A percentile compares a stretch with the other conserved stretches of the same genome.
These are phyloP conservation scores for Peromyscus melanophrys DNA, from an alignment of 2,797 vertebrate genomes.

Conservation along the genomic window DNA sequence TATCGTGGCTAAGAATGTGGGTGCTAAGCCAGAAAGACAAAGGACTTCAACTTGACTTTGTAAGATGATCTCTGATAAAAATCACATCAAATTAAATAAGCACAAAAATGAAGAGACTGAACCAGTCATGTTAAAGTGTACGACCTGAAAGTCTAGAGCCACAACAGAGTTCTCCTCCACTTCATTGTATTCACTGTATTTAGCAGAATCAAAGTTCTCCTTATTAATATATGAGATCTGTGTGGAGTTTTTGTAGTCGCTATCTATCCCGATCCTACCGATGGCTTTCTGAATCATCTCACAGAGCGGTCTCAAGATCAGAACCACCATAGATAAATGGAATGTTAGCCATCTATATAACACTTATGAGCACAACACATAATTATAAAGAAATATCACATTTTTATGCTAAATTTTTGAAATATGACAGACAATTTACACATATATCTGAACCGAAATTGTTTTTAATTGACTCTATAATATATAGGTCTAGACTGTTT, in stretches of 20 bases:
- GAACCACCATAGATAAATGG: not conserved
- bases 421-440: not conserved
- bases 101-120: not conserved
- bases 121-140: not conserved
- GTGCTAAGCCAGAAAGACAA: not conserved
- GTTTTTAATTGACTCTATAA: slow-evolving; percentile 4
- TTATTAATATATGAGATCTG: not conserved
- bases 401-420: slow-evolving; percentile 5
- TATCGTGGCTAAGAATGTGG: not conserved
- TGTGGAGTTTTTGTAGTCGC: not conserved
- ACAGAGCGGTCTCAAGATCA: not conserved
- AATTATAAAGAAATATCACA: not conserved
- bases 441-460: not conserved
- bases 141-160: not conserved
- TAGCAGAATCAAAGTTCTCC: not conserved
- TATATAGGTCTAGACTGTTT: not conserved
- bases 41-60: not conserved
- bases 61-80: slow-evolving; percentile 32
- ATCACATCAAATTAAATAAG: not conserved
- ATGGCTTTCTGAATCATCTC: slow-evolving; percentile 35
- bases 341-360: not conserved
- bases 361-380: slow-evolving; percentile 4
- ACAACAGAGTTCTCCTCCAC: not conserved
- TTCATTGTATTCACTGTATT: not conserved
- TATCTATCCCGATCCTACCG: not conserved